Base-by-base conservation (phyloP, 2,113 vertebrate species). In the Cyanoderma ruficeps region DNA sequence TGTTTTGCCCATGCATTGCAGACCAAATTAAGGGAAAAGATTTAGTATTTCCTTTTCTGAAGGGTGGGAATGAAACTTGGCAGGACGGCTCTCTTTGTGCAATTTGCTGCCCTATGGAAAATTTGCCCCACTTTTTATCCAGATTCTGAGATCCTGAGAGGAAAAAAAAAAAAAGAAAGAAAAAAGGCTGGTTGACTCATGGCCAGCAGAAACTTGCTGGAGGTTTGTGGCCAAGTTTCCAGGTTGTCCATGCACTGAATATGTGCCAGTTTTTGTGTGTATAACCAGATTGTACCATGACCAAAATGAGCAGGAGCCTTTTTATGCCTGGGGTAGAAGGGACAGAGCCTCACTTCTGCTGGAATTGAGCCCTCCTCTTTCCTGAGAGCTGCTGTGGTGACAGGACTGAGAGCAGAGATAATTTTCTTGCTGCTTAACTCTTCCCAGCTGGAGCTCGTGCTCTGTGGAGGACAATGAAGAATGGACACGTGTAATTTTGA, bases 351-450 rank as follows among this genome's bases (percentile, higher is more conserved):
- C 49, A 67, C 27, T 86, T 77, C 59, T 83, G 33, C 57, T 93
- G 49, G 60, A 90, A 72, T 14, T 56, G 79, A 37, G 31, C 65
- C 27, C 15, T 81, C 9, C 22, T 70, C 46, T 77, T 70, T 57
- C 70, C 74, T 60, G 69, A 33, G 68, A 47, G n/a, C 59, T 74
- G 52, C 67, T 90, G 22, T 35, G 47, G 7, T 90, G 79, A 60
- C 86, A 86, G 64, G 21, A 47, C 64, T 65, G 50, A 93, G 21
- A 84, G 44, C 46, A 89, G 47, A 90, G 88, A 90, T 57, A 42
- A 74, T 89, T 92, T 89, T 70, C 83, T 74, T 89, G 68, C 55
- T 65, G 28, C 21, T 81, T 90, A 93, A 93, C 75, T 93, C 71
- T 63, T 92, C 39, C 47, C 89, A 94, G 60, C 80, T 95, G 93